These are phyloP conservation scores for Hemitrygon akajei DNA, from an alignment of 2,797 vertebrate genomes.

Conservation along the genomic window DNA sequence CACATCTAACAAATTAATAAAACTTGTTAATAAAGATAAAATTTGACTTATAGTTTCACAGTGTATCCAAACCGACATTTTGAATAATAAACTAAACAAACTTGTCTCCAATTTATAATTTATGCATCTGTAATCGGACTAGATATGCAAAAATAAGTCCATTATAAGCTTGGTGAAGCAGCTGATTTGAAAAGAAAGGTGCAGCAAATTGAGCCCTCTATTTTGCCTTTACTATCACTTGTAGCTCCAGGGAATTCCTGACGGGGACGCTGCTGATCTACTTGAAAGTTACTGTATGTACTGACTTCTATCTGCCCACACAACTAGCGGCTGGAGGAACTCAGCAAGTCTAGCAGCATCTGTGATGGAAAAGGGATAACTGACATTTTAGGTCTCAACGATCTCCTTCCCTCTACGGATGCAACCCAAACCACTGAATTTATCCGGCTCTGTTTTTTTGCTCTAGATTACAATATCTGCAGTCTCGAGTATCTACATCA, in stretches of 20 bases:
- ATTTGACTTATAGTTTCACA: neutral
- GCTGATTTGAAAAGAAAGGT: neutral
- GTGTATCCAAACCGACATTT: neutral
- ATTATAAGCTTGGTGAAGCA: neutral
- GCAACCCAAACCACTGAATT: no score
- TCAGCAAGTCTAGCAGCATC: no score
- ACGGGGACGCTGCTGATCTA: neutral
- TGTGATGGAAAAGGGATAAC: no score
- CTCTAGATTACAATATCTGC: no score
- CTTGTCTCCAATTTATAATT: neutral
- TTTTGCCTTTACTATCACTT: neutral
- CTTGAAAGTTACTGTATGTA: neutral
- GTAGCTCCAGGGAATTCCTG: neutral
- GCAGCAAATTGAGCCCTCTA: neutral
- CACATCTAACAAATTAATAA: neutral
- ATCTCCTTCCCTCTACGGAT: no score
- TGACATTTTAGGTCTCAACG: no score
- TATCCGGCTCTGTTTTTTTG: no score
- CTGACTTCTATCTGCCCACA: no score
- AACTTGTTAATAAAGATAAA: no score
- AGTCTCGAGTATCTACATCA: no score
- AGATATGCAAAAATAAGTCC: neutral
- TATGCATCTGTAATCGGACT: no score
- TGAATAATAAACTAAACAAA: neutral
- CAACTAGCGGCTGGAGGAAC: no score